Conservation (phyloP, 2,797 vertebrate genomes). For the Galago senegalensis region DNA sequence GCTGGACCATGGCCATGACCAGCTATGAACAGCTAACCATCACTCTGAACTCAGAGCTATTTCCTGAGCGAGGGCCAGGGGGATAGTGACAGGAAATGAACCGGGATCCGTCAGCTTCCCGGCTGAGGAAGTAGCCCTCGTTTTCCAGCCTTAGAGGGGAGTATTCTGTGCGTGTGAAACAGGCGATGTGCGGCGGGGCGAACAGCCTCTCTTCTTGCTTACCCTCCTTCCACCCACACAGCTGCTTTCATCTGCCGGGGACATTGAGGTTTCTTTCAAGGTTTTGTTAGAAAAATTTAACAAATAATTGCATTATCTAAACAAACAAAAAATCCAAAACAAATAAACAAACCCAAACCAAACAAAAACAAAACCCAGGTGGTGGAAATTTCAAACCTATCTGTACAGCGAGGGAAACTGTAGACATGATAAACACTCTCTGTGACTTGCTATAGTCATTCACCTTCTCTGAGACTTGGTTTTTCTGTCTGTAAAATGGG, state of each 20-base stretch:
- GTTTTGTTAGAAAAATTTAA: background rate
- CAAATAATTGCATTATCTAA: background rate
- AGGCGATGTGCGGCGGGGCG: background rate
- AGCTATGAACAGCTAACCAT: conserved; percentile 14
- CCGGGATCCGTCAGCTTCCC: background rate
- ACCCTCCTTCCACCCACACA: background rate
- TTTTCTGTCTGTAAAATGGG: conserved; percentile 40
- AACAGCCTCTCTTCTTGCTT: background rate
- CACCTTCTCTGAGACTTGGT: background rate
- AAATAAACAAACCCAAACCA: background rate
- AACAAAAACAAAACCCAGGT: background rate
- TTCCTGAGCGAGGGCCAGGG: background rate
- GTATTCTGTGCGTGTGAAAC: background rate
- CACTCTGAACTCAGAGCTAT: conserved; percentile 42
- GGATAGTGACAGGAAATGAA: background rate
- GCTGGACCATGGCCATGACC: background rate
- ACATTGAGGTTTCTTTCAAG: background rate
- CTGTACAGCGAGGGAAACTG: background rate
- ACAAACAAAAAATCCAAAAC: background rate
- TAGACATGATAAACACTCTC: background rate
- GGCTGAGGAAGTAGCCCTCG: background rate
- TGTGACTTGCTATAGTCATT: background rate
- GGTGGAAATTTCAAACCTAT: conserved; percentile 8
- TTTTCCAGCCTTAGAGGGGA: background rate
- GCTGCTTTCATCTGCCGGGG: background rate